Conservation (phyloP, 2,113 vertebrate genomes). For the Garra rufa region DNA sequence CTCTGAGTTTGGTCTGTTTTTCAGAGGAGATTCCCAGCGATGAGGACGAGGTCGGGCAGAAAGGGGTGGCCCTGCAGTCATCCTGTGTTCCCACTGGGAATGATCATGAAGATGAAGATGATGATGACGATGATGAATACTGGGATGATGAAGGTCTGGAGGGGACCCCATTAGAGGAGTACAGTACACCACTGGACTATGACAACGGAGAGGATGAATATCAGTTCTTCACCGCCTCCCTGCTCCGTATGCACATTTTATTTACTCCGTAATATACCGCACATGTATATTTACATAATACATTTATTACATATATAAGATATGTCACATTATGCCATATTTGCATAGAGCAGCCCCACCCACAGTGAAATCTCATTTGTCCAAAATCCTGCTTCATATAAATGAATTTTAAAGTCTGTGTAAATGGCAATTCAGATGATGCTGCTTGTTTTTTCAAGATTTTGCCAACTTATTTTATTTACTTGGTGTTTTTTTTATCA, state of each 20-base stretch:
- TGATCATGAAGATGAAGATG: slow-evolving; percentile 73
- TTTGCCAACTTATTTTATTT: no score
- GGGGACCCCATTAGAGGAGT: slow-evolving; percentile 93
- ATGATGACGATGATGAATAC: slow-evolving; percentile 88
- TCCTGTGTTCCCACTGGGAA: slow-evolving; percentile 62
- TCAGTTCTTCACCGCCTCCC: slow-evolving; percentile 89
- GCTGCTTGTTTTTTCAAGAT: no score
- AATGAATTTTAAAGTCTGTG: background rate
- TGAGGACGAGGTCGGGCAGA: slow-evolving; percentile 86
- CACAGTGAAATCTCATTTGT: slow-evolving; percentile 4
- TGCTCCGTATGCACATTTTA: slow-evolving; percentile 81
- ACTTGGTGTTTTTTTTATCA: no score
- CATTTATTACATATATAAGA: background rate
- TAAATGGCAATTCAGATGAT: no score
- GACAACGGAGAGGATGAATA: slow-evolving; percentile 94
- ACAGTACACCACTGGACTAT: slow-evolving; percentile 92
- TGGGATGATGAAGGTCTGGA: slow-evolving; percentile 95
- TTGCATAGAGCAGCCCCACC: background rate
- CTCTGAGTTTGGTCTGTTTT: background rate
- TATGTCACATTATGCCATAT: background rate
- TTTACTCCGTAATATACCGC: background rate
- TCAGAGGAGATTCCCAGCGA: slow-evolving; percentile 96
- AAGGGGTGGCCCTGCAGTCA: slow-evolving; percentile 77
- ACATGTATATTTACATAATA: slow-evolving; percentile 2
- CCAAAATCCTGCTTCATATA: background rate